A percentile compares a stretch with the other conserved stretches of the same genome.
Evolutionary conservation across 30 jellyfish, hydroid and myxozoan species (phyloP).

Genomic region (Clytia hemisphaerica): DNA sequence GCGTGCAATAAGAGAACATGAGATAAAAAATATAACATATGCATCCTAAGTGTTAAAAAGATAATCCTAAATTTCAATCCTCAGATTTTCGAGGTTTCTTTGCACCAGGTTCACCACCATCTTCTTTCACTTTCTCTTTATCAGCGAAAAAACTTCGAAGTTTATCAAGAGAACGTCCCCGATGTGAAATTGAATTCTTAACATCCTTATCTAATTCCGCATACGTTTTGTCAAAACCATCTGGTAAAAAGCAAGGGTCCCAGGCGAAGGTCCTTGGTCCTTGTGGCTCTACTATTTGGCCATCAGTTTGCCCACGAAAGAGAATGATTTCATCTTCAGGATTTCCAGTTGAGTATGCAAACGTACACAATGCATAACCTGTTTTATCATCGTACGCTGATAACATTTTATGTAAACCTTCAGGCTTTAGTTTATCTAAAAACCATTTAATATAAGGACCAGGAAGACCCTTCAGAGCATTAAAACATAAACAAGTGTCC

Average conservation of each 20-base stretch:
- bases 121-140: conserved; percentile 14
- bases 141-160: conserved; percentile 46
- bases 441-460: conserved; percentile 89
- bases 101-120: conserved; percentile 6
- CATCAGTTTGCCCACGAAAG: conserved; percentile 85
- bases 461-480: conserved; percentile 95
- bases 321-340: conserved; percentile 55
- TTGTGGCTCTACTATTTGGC: conserved; percentile 84
- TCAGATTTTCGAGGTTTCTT: background rate
- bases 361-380: conserved; percentile 93
- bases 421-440: conserved; percentile 24
- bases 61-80: background rate
- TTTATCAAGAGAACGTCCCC: conserved; percentile 55
- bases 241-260: conserved; percentile 97
- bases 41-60: no score
- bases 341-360: conserved; percentile 74
- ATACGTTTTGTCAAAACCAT: conserved; percentile 76
- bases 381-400: conserved; percentile 92
- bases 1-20: no score
- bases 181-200: conserved; percentile 73
- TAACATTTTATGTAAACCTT: conserved; percentile 60
- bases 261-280: conserved; percentile 88
- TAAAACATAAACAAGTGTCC: conserved; percentile 95
- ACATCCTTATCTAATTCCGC: conserved; percentile 76
- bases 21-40: no score